Evolutionary conservation across 2,888 invertebrate genomes (phyloP).

Genomic region (Macaria notata): DNA sequence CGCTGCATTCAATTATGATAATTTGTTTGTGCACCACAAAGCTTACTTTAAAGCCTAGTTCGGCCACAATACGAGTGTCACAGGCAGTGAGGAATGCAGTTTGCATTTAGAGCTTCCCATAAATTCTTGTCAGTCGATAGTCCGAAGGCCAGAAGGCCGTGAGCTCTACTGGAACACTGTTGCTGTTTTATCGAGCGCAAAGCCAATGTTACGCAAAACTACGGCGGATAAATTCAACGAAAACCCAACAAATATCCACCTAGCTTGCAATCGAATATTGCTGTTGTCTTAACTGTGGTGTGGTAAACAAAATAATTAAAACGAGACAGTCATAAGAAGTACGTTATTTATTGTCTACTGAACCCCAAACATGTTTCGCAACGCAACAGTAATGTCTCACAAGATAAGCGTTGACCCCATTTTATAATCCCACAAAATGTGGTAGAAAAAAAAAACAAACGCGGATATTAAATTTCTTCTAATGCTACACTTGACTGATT

Average conservation of each 20-base stretch:
- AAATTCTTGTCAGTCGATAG: slow-evolving; percentile 23
- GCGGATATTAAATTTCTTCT: background rate
- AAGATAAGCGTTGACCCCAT: slow-evolving; percentile 46
- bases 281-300: background rate
- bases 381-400: slow-evolving; percentile 30
- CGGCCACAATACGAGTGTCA: slow-evolving; percentile 29
- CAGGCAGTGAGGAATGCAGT: slow-evolving; percentile 40
- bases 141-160: slow-evolving; percentile 25
- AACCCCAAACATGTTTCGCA: slow-evolving; percentile 34
- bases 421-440: slow-evolving; percentile 41
- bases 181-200: slow-evolving; percentile 11
- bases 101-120: slow-evolving; percentile 34
- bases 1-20: slow-evolving; percentile 17
- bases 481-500: background rate
- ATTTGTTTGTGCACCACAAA: slow-evolving; percentile 21
- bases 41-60: slow-evolving; percentile 24
- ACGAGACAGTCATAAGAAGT: slow-evolving; percentile 6
- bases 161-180: slow-evolving; percentile 10
- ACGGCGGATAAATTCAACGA: background rate
- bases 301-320: slow-evolving; percentile 25
- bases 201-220: background rate
- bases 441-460: slow-evolving; percentile 24
- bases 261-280: background rate
- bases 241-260: background rate
- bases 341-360: slow-evolving; percentile 25